Percentiles rank a stretch among this genome's conserved stretches.
phyloP scores from a whole-genome alignment of 2,888 invertebrate species.

The Brachypalpus laphriformis region DNA sequence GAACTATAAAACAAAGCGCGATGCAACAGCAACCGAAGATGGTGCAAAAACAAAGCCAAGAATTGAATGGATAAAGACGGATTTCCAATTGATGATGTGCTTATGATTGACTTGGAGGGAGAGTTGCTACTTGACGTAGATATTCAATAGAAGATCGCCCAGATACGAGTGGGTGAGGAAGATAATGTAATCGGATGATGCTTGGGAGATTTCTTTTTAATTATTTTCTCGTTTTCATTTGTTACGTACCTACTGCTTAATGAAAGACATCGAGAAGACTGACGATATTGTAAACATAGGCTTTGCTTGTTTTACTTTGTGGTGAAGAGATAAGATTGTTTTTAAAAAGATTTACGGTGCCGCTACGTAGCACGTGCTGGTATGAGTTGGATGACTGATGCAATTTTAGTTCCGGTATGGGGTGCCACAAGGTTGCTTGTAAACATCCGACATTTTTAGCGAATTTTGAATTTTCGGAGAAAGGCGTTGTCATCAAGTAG shows the following conservation, averaged over 20 bases:
- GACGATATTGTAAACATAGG: background rate
- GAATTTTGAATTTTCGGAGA: too few species aligned
- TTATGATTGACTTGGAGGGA: background rate
- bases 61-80: background rate
- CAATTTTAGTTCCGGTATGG: background rate
- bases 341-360: background rate
- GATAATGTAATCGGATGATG: background rate
- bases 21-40: conserved; percentile 26
- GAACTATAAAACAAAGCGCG: background rate
- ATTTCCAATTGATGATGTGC: background rate
- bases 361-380: background rate
- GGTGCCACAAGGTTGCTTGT: background rate
- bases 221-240: background rate
- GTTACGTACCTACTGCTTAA: background rate
- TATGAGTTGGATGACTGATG: background rate
- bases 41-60: background rate
- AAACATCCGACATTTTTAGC: background rate
- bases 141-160: conserved; percentile 15
- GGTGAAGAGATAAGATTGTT: background rate
- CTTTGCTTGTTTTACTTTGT: background rate
- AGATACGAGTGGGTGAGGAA: background rate
- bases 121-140: conserved; percentile 6
- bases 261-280: background rate
- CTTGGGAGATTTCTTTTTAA: background rate
- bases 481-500: too few species aligned